Conservation (phyloP, 1,140 invertebrate species). For the Apocrypta bakeri region DNA sequence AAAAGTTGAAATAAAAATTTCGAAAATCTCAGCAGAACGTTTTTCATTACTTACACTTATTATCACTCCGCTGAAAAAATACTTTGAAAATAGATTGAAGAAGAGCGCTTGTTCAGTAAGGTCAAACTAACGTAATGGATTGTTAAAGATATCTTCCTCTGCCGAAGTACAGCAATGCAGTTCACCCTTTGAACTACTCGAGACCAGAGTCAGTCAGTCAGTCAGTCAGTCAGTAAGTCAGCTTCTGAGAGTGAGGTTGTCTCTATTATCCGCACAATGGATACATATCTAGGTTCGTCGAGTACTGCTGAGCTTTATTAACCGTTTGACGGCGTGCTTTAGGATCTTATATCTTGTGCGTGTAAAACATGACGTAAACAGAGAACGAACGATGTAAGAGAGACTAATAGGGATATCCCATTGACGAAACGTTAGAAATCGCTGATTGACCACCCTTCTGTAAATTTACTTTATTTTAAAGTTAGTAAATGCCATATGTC, state of each 20-base stretch:
- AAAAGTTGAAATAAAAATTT: too few species aligned
- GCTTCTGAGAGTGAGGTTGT: background rate
- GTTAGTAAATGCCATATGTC: too few species aligned
- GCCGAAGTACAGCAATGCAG: too few species aligned
- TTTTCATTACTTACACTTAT: too few species aligned
- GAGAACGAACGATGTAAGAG: background rate
- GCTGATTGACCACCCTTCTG: background rate
- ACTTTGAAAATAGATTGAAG: too few species aligned
- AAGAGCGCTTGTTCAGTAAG: too few species aligned
- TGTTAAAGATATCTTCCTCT: too few species aligned
- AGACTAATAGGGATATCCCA: slow-evolving; percentile 27
- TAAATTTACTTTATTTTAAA: too few species aligned
- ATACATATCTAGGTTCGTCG: slow-evolving; percentile 35
- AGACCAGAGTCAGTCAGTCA: slow-evolving; percentile 4
- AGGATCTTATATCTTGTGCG: slow-evolving; percentile 34
- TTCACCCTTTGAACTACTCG: slow-evolving; percentile 10
- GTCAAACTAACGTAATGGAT: too few species aligned
- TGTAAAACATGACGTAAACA: slow-evolving; percentile 39
- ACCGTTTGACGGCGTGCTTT: slow-evolving; percentile 30
- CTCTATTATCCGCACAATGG: slow-evolving; percentile 26
- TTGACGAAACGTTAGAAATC: slow-evolving; percentile 7
- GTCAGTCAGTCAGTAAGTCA: slow-evolving; percentile 7
- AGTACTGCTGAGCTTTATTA: slow-evolving; percentile 23
- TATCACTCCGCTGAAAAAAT: too few species aligned
- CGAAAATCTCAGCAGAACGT: too few species aligned